phyloP scores from a whole-genome alignment of 2,888 invertebrate species.

The Kryphioiulus occultus region DNA sequence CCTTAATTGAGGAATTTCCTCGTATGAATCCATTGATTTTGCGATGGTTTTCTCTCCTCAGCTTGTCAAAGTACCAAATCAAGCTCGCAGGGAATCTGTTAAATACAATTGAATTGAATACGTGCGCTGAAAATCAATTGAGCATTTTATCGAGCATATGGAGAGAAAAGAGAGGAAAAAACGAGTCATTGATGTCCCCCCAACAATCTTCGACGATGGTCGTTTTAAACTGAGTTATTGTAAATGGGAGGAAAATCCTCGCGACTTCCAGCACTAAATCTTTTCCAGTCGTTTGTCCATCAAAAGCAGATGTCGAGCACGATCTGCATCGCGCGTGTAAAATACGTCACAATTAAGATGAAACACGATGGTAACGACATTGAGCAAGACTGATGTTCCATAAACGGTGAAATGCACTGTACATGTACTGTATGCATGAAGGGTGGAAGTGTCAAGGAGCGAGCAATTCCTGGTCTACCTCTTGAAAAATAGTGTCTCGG shows the following conservation, averaged over 20 bases:
- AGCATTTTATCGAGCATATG: conserved; percentile 26
- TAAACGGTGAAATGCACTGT: not conserved
- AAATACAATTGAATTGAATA: conserved; percentile 26
- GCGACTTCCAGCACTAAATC: not conserved
- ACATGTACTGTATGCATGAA: not conserved
- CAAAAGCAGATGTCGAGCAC: not conserved
- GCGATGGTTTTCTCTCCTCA: not conserved
- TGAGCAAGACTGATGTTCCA: not conserved
- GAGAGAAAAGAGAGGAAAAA: conserved; percentile 2
- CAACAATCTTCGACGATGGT: conserved; percentile 7
- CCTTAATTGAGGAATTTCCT: not conserved
- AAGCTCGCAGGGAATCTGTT: not conserved
- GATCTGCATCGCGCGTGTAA: not conserved
- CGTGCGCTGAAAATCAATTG: conserved; percentile 30
- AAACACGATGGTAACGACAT: not conserved
- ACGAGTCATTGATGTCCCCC: not conserved
- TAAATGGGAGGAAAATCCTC: not conserved
- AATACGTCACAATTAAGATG: not conserved
- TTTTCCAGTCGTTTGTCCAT: not conserved
- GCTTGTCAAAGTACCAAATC: not conserved
- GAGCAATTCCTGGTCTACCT: not conserved
- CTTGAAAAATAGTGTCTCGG: no score
- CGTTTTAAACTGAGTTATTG: conserved; percentile 11
- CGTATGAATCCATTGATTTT: not conserved
- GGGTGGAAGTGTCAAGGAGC: not conserved